These are phyloP conservation scores for Saturnia pavonia DNA, from an alignment of 2,888 invertebrate species.

Conservation along the genomic window DNA sequence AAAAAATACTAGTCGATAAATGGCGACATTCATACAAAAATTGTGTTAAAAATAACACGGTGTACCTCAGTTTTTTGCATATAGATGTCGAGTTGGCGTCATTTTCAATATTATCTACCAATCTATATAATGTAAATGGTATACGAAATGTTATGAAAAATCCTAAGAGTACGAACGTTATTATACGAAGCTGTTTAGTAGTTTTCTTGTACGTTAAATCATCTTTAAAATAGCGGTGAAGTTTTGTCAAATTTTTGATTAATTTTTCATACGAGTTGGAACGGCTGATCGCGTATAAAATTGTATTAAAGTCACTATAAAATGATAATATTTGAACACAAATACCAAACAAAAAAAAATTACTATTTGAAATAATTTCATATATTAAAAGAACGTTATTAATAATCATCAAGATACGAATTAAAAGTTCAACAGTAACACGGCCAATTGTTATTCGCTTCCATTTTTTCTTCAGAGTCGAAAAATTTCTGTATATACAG, in stretches of 20 bases:
- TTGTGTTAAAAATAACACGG: background rate
- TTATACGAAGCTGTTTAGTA: background rate
- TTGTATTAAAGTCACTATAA: background rate
- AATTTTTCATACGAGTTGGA: background rate
- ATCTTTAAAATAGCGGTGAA: background rate
- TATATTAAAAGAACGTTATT: constrained; percentile 1
- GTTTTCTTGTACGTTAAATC: constrained; percentile 8
- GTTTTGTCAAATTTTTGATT: background rate
- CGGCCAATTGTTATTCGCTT: background rate
- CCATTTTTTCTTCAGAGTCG: background rate
- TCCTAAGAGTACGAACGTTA: background rate
- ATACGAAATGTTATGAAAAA: background rate
- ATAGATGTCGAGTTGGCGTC: background rate
- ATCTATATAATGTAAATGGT: background rate
- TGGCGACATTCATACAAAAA: background rate
- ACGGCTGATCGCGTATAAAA: constrained; percentile 1
- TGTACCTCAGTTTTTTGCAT: background rate
- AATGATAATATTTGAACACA: background rate
- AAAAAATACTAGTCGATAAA: background rate
- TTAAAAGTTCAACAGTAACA: constrained; percentile 4
- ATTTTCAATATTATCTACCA: background rate
- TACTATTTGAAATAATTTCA: background rate
- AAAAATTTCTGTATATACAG: constrained; percentile 16
- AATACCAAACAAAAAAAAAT: background rate
- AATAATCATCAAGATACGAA: background rate